Percentiles rank a stretch among this genome's conserved stretches.
phyloP scores from a whole-genome alignment of 2,797 vertebrate genomes.

The Sebastes iracundus region DNA sequence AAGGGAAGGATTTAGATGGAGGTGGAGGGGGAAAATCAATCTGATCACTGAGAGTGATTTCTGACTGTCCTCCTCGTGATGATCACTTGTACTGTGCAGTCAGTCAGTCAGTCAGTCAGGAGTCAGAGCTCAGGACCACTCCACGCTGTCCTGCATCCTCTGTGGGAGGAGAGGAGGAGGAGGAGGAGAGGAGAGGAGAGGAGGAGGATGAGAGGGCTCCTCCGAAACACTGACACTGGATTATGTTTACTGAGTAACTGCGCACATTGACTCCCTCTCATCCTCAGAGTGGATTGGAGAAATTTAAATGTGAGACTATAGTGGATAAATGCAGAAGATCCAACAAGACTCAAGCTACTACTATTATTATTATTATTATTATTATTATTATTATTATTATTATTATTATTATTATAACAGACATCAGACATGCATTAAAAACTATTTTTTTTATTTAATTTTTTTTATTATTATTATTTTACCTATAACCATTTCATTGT shows the following conservation, averaged over 20 bases:
- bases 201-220: background rate
- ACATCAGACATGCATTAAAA: background rate
- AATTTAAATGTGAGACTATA: background rate
- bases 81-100: slow-evolving; percentile 18
- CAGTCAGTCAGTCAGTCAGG: slow-evolving; percentile 1
- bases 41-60: slow-evolving; percentile 10
- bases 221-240: background rate
- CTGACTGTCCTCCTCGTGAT: slow-evolving; percentile 6
- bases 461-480: background rate
- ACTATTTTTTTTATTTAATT: no score
- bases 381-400: no score
- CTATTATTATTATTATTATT: no score
- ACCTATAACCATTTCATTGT: background rate
- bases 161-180: background rate
- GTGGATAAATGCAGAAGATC: background rate
- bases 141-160: slow-evolving; percentile 59
- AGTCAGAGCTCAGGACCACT: slow-evolving; percentile 49
- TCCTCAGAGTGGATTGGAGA: background rate
- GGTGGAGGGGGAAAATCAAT: background rate
- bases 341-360: background rate
- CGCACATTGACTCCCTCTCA: background rate
- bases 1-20: background rate
- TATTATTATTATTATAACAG: background rate
- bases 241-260: background rate
- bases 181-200: background rate